Base-by-base conservation (phyloP, 1,140 invertebrate genomes). In the Penaeus chinensis region DNA sequence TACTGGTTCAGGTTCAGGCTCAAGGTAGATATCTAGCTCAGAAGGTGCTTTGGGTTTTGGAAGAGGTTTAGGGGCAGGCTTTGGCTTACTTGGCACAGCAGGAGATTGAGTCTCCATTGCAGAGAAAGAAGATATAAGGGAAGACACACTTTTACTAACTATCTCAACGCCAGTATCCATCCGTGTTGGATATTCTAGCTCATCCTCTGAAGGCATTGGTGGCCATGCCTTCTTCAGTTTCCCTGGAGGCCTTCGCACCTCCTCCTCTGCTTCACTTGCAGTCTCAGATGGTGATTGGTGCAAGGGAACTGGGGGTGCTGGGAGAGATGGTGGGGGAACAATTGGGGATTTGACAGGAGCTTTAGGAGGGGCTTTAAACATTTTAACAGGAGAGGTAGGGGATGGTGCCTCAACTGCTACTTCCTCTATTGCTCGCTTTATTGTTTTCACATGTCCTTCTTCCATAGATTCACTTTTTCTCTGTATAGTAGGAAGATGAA, bases 391-490 rank as follows among this genome's bases (percentile, higher is more conserved):
- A 82, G 89, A 85, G 65, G 85, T 32, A 37, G 77, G 62, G 54
- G 71, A n/a, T 69, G 83, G 80, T 47, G 74, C 77, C 84, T 90
- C 89, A 62, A 84, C 83, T 37, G 89, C 80, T 61, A 86, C 84
- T 84, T 86, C 82, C 84, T 90, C 89, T 89, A 90, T 90, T 77
- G 83, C 84, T 84, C 86, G 84, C 77, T 85, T 90, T 83, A 90
- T 76, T 81, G 79, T 90, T 87, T 90, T 90, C 88, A 89, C 89
- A 84, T 80, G 89, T 78, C 87, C 89, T 79, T 85, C 79, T 80
- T 87, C 89, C 32, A 87, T 66, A 82, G 81, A 84, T 83, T 84
- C 87, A 69, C 80, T 89, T 86, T 80, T 85, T 62, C 78, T 89
- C 89, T 90, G 87, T 87, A 82, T 61, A 85, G 87, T 71, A 87